These are phyloP conservation scores for Styela clava DNA, from an alignment of 23 tunicate species.

Conservation along the genomic window DNA sequence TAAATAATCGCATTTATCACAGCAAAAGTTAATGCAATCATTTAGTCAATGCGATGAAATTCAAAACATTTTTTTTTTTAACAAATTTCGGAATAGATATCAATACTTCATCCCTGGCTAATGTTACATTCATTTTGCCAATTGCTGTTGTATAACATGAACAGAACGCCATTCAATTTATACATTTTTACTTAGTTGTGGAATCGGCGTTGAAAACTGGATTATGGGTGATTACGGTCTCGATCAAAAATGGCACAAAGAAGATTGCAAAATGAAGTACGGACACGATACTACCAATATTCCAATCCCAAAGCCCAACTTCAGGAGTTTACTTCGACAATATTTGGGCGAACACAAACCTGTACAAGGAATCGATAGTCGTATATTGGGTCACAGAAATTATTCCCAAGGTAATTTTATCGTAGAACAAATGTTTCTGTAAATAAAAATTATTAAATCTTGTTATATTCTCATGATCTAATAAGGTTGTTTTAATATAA, in stretches of 20 bases:
- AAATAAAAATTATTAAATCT: too few relatives aligned
- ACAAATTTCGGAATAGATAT: too few relatives aligned
- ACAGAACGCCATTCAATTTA: background rate
- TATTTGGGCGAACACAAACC: background rate
- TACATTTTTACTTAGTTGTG: constrained; percentile 15
- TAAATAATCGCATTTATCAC: too few relatives aligned
- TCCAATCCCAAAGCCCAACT: constrained; percentile 7
- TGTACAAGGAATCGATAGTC: background rate
- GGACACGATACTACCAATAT: constrained; percentile 7
- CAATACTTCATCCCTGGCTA: too few relatives aligned
- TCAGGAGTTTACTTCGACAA: background rate
- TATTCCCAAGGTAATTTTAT: background rate
- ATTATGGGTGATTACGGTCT: constrained; percentile 6
- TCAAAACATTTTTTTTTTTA: too few relatives aligned
- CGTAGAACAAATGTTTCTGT: too few relatives aligned
- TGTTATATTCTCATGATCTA: too few relatives aligned
- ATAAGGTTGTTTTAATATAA: too few relatives aligned
- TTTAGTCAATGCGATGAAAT: too few relatives aligned
- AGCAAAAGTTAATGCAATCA: too few relatives aligned
- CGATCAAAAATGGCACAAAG: constrained; percentile 22
- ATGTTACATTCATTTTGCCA: too few relatives aligned
- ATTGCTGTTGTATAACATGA: too few relatives aligned
- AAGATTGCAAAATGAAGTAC: background rate
- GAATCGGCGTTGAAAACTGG: constrained; percentile 22
- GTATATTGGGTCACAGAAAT: background rate